Evolutionary conservation across 2,797 vertebrate species (phyloP).

Genomic region (Pseudomugil gertrudae): DNA sequence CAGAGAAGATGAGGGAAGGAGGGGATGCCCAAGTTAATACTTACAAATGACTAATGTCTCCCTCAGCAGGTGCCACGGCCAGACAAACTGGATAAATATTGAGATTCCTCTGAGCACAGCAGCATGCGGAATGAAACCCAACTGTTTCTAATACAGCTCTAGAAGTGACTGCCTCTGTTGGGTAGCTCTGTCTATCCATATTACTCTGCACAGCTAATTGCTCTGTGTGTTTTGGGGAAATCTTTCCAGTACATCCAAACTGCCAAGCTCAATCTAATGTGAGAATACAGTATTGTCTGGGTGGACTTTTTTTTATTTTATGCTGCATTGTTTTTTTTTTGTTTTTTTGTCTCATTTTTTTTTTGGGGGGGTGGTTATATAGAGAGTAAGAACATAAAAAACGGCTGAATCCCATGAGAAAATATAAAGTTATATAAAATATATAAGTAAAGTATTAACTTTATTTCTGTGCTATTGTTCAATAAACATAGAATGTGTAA

Average conservation of each 20-base stretch:
- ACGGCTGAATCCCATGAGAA: too few relatives aligned
- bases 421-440: too few relatives aligned
- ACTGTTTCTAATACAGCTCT: slow-evolving; percentile 73
- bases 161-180: slow-evolving; percentile 61
- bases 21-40: slow-evolving; percentile 81
- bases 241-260: slow-evolving; percentile 36
- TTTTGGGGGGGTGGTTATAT: too few relatives aligned
- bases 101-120: slow-evolving; percentile 77
- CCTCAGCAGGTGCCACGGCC: slow-evolving; percentile 82
- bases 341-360: slow-evolving; percentile 44
- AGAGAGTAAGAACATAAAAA: slow-evolving; percentile 8
- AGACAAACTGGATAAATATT: slow-evolving; percentile 84
- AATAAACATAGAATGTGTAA: too few relatives aligned
- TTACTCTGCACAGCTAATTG: slow-evolving; percentile 64
- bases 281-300: slow-evolving; percentile 5
- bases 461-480: too few relatives aligned
- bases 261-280: slow-evolving; percentile 27
- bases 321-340: slow-evolving; percentile 4
- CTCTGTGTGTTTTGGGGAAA: slow-evolving; percentile 56
- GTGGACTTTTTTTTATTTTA: slow-evolving; percentile 2
- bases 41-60: slow-evolving; percentile 86
- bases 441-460: too few relatives aligned
- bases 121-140: slow-evolving; percentile 77
- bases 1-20: slow-evolving; percentile 73
- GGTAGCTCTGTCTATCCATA: slow-evolving; percentile 55